Evolutionary conservation across 2,888 invertebrate species (phyloP).

Genomic region (Chrysotoxum bicinctum): DNA sequence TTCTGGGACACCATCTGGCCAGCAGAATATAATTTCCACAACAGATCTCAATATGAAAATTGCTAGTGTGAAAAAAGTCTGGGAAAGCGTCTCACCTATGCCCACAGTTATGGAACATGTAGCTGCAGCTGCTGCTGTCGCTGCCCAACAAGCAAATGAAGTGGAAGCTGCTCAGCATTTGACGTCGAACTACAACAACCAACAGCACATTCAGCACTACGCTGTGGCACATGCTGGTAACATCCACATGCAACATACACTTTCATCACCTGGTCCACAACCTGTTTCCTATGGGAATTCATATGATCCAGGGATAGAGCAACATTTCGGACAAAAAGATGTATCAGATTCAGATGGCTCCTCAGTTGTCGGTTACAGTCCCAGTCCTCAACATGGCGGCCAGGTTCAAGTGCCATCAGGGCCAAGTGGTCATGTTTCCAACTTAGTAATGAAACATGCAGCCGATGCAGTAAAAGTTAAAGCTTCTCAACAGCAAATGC

Average conservation of each 20-base stretch:
- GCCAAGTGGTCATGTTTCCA: slow-evolving; percentile 73
- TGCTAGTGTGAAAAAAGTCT: slow-evolving; percentile 93
- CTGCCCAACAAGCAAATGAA: slow-evolving; percentile 54
- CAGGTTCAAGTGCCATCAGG: slow-evolving; percentile 79
- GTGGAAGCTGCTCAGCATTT: slow-evolving; percentile 73
- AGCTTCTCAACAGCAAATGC: slow-evolving; percentile 86
- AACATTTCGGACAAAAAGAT: slow-evolving; percentile 79
- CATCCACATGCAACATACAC: slow-evolving; percentile 80
- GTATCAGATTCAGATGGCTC: slow-evolving; percentile 68
- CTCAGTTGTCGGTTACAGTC: slow-evolving; percentile 82
- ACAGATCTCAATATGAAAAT: slow-evolving; percentile 97
- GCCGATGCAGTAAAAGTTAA: slow-evolving; percentile 79
- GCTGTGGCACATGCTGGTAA: slow-evolving; percentile 76
- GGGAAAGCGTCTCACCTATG: slow-evolving; percentile 87
- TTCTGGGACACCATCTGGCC: slow-evolving; percentile 79
- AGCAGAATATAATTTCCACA: slow-evolving; percentile 89
- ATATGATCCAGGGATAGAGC: slow-evolving; percentile 82
- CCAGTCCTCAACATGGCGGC: slow-evolving; percentile 81
- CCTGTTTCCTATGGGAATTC: slow-evolving; percentile 79
- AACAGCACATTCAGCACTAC: slow-evolving; percentile 78
- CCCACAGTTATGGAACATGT: slow-evolving; percentile 86
- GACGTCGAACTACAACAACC: slow-evolving; percentile 74
- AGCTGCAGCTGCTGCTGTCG: slow-evolving; percentile 74
- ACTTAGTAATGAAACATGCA: slow-evolving; percentile 80
- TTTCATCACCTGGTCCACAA: slow-evolving; percentile 80